Conservation (phyloP, 1,140 invertebrate genomes). For the Mamestra configurata region DNA sequence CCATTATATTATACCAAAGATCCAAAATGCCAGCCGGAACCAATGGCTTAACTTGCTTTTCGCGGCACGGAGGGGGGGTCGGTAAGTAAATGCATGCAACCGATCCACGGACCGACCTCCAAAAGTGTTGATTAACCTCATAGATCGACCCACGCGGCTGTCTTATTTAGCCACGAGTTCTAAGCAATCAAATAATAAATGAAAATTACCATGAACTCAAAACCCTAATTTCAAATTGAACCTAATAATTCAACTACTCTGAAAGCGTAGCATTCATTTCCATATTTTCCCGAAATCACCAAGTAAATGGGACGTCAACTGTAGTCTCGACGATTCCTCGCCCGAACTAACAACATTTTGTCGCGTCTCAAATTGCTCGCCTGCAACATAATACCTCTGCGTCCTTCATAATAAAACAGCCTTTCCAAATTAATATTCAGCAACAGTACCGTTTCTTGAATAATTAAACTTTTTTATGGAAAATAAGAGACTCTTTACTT, state of each 20-base stretch:
- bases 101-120: too few relatives aligned
- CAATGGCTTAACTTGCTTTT: too few relatives aligned
- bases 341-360: constrained; percentile 33
- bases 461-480: constrained; percentile 53
- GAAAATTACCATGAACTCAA: not conserved
- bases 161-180: too few relatives aligned
- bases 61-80: too few relatives aligned
- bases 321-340: constrained; percentile 17
- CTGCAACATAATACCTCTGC: constrained; percentile 39
- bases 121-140: too few relatives aligned
- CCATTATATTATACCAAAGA: too few relatives aligned
- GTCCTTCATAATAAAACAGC: constrained; percentile 44
- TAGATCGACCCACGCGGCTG: too few relatives aligned
- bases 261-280: constrained; percentile 10
- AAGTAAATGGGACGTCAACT: constrained; percentile 19
- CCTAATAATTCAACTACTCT: not conserved
- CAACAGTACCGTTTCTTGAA: constrained; percentile 40
- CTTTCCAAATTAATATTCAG: constrained; percentile 46
- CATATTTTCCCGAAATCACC: constrained; percentile 47
- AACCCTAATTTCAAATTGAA: constrained; percentile 1
- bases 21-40: too few relatives aligned
- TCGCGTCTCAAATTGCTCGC: constrained; percentile 36
- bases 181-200: not conserved
- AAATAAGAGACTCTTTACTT: constrained; percentile 45
- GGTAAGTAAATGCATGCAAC: too few relatives aligned